A percentile compares a stretch with the other conserved stretches of the same genome.
phyloP scores from a whole-genome alignment of 1,140 invertebrate genomes.

The Proctacanthus coquilletti region DNA sequence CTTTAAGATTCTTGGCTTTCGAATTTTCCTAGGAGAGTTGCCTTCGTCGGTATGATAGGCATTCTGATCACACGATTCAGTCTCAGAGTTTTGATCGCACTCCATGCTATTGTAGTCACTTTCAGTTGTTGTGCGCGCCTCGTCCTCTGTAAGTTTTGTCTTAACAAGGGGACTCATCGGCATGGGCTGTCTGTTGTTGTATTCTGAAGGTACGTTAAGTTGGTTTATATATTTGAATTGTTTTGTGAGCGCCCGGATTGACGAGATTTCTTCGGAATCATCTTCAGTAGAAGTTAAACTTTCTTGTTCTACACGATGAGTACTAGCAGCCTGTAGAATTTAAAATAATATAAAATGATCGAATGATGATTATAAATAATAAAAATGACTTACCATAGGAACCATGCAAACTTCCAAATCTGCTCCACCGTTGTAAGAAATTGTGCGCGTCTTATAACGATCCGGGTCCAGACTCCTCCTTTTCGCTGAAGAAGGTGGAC shows the following conservation, averaged over 20 bases:
- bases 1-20: constrained; percentile 41
- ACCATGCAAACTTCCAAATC: too few relatives aligned
- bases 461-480: constrained; percentile 18
- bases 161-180: too few relatives aligned
- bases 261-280: constrained; percentile 35
- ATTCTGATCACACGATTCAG: constrained; percentile 21
- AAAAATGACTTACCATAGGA: too few relatives aligned
- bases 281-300: constrained; percentile 23
- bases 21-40: constrained; percentile 1
- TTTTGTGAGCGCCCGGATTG: constrained; percentile 24
- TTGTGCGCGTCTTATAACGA: constrained; percentile 23
- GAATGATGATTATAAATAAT: too few relatives aligned
- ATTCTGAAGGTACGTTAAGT: constrained; percentile 8
- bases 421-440: constrained; percentile 10
- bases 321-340: too few relatives aligned
- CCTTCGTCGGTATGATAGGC: constrained; percentile 22
- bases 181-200: background rate
- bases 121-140: background rate
- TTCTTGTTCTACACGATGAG: too few relatives aligned
- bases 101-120: constrained; percentile 30
- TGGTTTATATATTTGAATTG: constrained; percentile 20
- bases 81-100: constrained; percentile 37
- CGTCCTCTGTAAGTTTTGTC: background rate
- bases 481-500: too few relatives aligned
- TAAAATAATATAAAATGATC: too few relatives aligned